Evolutionary conservation across 2,797 vertebrate species (phyloP), one percentile per base, ranked within the genome.

Genomic region (Urophycis tenuis): DNA sequence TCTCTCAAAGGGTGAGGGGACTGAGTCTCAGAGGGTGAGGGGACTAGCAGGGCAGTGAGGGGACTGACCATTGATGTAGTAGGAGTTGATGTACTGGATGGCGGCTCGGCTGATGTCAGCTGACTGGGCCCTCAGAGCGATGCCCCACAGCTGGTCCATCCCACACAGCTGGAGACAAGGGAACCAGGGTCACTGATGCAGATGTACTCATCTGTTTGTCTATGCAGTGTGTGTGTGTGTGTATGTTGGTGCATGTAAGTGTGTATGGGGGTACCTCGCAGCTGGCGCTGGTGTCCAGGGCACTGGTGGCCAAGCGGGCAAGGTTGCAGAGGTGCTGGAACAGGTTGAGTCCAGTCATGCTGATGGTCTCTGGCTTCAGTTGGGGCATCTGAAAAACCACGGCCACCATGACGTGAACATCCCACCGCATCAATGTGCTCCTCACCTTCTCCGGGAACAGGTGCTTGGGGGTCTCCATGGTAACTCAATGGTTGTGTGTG

Each of bases 1-100:
- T n/a, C n/a, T n/a, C n/a, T n/a, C 36, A 49, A 19, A 49, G 17
- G 3, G 45, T 19, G 45, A 41, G 39, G 39, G 15, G 39, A 41
- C 11, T 11, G 39, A 41, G 39, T 15, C 33, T 34, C 33, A 34
- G 33, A 41, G 39, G 39, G 36, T 39, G 36, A 39, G 36, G 36
- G 36, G 36, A 39, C 36, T 39, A 19, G 41, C 15, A 19, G 3
- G 45, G 45, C 19, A 5, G 45, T 19, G 17, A 49, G 45, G 45
- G 45, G 10, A 87, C 95, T 79, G 85, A 98, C 97, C 97, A 1
- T 98, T 98, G 91, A 99, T 99, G 85, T 99, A 99, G 85, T 99
- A 99, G 22, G 97, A 99, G 91, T 99, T 99, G 92, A 99, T 99
- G 89, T 99, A 99, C 88, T 99, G 97, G 89, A 99, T 98, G 80